Conservation (phyloP, 2,797 vertebrate species). For the Oryzias dopingdopingensis region DNA sequence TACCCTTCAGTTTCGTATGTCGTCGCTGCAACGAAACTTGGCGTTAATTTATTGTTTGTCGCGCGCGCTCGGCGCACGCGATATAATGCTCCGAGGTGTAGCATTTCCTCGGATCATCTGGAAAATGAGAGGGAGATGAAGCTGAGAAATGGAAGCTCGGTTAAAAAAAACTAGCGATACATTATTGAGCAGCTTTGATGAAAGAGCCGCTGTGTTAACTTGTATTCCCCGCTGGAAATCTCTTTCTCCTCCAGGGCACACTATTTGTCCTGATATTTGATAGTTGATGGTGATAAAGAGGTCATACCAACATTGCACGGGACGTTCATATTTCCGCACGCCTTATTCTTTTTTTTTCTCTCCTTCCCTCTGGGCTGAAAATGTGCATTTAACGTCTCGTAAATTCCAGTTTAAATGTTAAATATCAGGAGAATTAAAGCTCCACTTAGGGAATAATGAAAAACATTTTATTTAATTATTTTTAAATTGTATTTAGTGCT, state of each 20-base stretch:
- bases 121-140: constrained; percentile 40
- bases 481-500: constrained; percentile 41
- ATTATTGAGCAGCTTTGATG: constrained; percentile 63
- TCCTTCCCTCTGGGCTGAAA: background rate
- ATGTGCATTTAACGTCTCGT: constrained; percentile 34
- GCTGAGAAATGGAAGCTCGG: constrained; percentile 52
- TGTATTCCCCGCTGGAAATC: constrained; percentile 65
- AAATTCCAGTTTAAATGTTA: constrained; percentile 53
- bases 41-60: no score
- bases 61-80: no score
- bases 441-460: constrained; percentile 48
- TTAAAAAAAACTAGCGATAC: constrained; percentile 51
- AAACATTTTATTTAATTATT: constrained; percentile 30
- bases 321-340: constrained; percentile 46
- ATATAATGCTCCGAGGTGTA: no score
- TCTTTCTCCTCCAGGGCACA: constrained; percentile 54
- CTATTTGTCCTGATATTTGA: constrained; percentile 65
- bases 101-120: background rate
- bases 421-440: constrained; percentile 49
- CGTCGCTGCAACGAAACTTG: background rate
- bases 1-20: constrained; percentile 15
- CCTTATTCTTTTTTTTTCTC: constrained; percentile 35
- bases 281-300: constrained; percentile 73
- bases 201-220: constrained; percentile 69
- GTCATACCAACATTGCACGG: constrained; percentile 61